Conservation (phyloP, 2,113 vertebrate species). For the Gadus chalcogrammus region DNA sequence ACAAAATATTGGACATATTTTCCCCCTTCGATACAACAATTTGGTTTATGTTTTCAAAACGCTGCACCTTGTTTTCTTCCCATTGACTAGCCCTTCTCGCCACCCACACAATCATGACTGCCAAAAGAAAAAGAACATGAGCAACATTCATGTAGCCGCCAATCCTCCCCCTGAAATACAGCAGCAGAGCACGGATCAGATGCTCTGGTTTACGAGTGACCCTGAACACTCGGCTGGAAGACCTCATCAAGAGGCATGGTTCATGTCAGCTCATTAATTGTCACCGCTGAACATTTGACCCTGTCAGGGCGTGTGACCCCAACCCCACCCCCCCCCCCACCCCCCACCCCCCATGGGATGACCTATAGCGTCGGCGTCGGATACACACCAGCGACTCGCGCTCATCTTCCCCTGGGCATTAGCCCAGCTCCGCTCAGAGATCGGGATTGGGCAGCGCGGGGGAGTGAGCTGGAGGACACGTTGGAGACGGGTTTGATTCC, state of each 20-base stretch:
- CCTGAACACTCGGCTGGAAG: neutral
- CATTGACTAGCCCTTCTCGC: too few relatives aligned
- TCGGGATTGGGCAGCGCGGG: too few relatives aligned
- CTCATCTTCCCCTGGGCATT: slow-evolving; percentile 14
- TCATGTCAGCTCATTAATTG: slow-evolving; percentile 25
- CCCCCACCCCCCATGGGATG: neutral
- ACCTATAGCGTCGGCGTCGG: neutral
- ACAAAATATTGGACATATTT: too few relatives aligned
- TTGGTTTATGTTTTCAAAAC: too few relatives aligned
- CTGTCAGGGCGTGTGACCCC: slow-evolving; percentile 21
- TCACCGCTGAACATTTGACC: slow-evolving; percentile 13
- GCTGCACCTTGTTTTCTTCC: too few relatives aligned
- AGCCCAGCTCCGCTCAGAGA: neutral
- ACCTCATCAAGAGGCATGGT: neutral
- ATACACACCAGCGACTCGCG: slow-evolving; percentile 23
- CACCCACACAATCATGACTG: too few relatives aligned
- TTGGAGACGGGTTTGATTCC: neutral
- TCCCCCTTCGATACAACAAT: too few relatives aligned
- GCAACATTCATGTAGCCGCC: too few relatives aligned
- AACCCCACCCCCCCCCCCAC: too few relatives aligned
- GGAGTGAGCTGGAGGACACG: neutral
- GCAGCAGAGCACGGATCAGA: too few relatives aligned
- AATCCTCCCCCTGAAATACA: too few relatives aligned
- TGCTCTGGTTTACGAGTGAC: neutral
- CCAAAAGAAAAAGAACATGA: too few relatives aligned